Conservation (phyloP, 2,888 invertebrate genomes). For the Drosophila merina region DNA sequence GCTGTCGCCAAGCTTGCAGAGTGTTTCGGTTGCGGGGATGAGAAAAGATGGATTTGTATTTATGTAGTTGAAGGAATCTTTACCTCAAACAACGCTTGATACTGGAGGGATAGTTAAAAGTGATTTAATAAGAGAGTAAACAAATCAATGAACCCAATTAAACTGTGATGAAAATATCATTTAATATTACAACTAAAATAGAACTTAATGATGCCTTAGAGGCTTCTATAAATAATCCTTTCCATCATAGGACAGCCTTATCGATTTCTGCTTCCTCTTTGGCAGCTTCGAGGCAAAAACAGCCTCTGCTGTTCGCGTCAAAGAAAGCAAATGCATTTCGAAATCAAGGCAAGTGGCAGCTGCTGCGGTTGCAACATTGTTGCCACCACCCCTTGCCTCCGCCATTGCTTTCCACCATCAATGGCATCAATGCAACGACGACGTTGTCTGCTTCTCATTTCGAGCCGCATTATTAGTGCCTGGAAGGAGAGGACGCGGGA, state of each 20-base stretch:
- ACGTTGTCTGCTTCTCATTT: conserved; percentile 40
- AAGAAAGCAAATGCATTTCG: conserved; percentile 36
- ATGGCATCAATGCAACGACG: conserved; percentile 9
- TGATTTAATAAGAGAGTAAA: not conserved
- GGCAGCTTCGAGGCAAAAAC: not conserved
- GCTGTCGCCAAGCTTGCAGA: conserved; percentile 47
- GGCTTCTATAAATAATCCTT: not conserved
- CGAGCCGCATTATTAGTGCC: conserved; percentile 51
- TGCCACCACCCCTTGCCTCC: conserved; percentile 20
- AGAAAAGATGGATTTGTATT: conserved; percentile 4
- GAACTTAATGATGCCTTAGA: not conserved
- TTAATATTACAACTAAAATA: not conserved
- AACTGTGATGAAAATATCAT: not conserved
- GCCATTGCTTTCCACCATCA: conserved; percentile 9
- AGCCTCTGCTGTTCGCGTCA: not conserved
- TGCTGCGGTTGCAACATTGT: conserved; percentile 72
- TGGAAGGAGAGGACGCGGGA: conserved; percentile 11
- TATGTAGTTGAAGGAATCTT: not conserved
- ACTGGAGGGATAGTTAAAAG: not conserved
- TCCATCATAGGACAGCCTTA: conserved; percentile 9
- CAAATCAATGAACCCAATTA: not conserved
- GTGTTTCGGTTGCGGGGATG: not conserved
- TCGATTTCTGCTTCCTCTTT: conserved; percentile 30
- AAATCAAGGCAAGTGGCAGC: conserved; percentile 71
- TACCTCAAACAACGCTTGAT: not conserved